Conservation (phyloP, 2,888 invertebrate species). For the Nycteola revayana region DNA sequence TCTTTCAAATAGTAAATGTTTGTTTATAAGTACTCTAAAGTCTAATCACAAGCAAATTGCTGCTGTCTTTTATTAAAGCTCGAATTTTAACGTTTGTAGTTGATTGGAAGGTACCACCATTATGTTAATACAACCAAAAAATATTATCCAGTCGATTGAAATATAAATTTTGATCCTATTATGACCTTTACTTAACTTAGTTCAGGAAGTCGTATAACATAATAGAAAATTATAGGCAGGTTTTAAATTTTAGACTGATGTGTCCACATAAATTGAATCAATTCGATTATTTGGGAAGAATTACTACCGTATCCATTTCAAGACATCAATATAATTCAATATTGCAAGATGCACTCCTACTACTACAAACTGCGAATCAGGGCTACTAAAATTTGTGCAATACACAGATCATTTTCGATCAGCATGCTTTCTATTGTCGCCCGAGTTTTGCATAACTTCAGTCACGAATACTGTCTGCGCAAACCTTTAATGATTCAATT, state of each 20-base stretch:
- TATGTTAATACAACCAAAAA: conserved; percentile 20
- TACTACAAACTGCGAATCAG: conserved; percentile 23
- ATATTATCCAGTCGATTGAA: conserved; percentile 21
- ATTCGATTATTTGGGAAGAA: not conserved
- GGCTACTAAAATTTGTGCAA: conserved; percentile 36
- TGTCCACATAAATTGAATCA: too few relatives aligned
- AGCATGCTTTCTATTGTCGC: conserved; percentile 57
- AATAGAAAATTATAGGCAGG: too few relatives aligned
- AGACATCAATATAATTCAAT: too few relatives aligned
- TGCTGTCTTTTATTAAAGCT: conserved; percentile 14
- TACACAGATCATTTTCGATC: conserved; percentile 44
- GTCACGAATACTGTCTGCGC: conserved; percentile 60
- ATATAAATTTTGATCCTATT: conserved; percentile 15
- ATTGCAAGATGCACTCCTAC: conserved; percentile 1
- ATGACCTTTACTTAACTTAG: conserved; percentile 14
- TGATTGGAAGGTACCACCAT: conserved; percentile 15
- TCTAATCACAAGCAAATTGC: too few relatives aligned
- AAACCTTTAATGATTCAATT: conserved; percentile 62
- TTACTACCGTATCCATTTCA: too few relatives aligned
- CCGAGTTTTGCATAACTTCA: conserved; percentile 65
- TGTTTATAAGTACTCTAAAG: too few relatives aligned
- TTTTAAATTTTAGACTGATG: too few relatives aligned
- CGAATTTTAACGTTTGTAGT: conserved; percentile 19
- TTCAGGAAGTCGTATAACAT: conserved; percentile 18
- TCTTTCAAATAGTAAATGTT: too few relatives aligned